Conservation (phyloP, 2,888 invertebrate genomes). For the Drosophila atroscutellata region DNA sequence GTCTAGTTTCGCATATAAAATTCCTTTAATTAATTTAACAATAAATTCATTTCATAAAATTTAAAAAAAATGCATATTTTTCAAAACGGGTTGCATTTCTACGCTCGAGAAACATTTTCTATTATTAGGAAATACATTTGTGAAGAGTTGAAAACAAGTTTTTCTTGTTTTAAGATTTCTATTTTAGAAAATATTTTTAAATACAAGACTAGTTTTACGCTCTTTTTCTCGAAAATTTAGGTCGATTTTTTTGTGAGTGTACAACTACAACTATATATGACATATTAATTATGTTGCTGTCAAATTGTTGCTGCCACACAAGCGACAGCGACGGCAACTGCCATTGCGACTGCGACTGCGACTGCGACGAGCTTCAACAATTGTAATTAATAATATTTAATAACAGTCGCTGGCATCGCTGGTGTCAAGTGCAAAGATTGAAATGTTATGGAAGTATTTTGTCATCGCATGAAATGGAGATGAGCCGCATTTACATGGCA, state of each 20-base stretch:
- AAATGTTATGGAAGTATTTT: slow-evolving; percentile 73
- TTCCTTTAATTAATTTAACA: background rate
- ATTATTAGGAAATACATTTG: background rate
- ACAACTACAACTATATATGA: slow-evolving; percentile 57
- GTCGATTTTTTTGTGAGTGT: background rate
- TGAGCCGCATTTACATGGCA: slow-evolving; percentile 45
- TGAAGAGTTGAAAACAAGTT: background rate
- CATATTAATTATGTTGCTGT: slow-evolving; percentile 81
- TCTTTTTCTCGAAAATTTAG: background rate
- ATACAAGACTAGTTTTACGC: background rate
- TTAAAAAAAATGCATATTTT: background rate
- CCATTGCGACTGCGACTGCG: slow-evolving; percentile 21
- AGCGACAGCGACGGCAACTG: slow-evolving; percentile 24
- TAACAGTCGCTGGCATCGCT: slow-evolving; percentile 69
- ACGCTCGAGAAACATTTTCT: background rate
- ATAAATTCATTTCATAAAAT: background rate
- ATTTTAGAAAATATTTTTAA: background rate
- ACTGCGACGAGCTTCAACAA: slow-evolving; percentile 57
- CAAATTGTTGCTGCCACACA: slow-evolving; percentile 57
- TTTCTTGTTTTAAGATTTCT: background rate
- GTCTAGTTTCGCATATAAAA: background rate
- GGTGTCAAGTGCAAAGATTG: slow-evolving; percentile 63
- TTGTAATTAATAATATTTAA: slow-evolving; percentile 79
- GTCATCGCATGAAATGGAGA: slow-evolving; percentile 64
- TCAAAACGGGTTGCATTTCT: background rate